These are phyloP conservation scores for Drosophila yooni DNA, from an alignment of 2,888 invertebrate genomes.

Conservation along the genomic window DNA sequence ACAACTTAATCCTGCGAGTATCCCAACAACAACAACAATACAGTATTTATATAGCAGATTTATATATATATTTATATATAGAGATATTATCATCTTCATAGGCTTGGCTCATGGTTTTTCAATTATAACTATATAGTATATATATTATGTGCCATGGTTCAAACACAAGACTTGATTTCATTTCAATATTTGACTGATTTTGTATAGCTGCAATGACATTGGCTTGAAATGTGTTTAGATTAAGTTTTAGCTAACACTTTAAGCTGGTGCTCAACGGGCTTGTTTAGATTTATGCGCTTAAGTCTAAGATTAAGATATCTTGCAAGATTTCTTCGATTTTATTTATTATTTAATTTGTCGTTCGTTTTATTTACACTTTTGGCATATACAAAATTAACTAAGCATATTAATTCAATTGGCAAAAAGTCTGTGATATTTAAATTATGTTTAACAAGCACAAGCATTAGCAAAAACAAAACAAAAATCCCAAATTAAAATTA, in stretches of 20 bases:
- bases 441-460: conserved; percentile 70
- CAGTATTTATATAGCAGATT: conserved; percentile 57
- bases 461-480: conserved; percentile 25
- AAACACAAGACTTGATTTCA: conserved; percentile 72
- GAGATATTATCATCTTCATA: conserved; percentile 60
- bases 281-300: conserved; percentile 56
- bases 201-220: conserved; percentile 43
- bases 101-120: conserved; percentile 73
- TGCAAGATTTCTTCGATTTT: conserved; percentile 15
- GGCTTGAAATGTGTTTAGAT: conserved; percentile 21
- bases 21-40: conserved; percentile 43
- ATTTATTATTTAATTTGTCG: conserved; percentile 11
- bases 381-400: conserved; percentile 72
- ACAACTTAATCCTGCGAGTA: conserved; percentile 31
- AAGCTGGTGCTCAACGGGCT: conserved; percentile 22
- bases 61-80: conserved; percentile 15
- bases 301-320: conserved; percentile 39
- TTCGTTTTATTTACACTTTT: conserved; percentile 41
- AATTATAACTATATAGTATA: conserved; percentile 46
- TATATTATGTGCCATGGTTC: conserved; percentile 75
- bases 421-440: conserved; percentile 81
- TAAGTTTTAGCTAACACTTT: conserved; percentile 4
- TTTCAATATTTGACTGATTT: conserved; percentile 73
- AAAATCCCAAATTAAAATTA: conserved; percentile 55
- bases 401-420: conserved; percentile 76